A percentile compares a stretch with the other conserved stretches of the same genome.
These are phyloP conservation scores for Synanthedon formicaeformis DNA, from an alignment of 2,888 invertebrate species.

Conservation along the genomic window DNA sequence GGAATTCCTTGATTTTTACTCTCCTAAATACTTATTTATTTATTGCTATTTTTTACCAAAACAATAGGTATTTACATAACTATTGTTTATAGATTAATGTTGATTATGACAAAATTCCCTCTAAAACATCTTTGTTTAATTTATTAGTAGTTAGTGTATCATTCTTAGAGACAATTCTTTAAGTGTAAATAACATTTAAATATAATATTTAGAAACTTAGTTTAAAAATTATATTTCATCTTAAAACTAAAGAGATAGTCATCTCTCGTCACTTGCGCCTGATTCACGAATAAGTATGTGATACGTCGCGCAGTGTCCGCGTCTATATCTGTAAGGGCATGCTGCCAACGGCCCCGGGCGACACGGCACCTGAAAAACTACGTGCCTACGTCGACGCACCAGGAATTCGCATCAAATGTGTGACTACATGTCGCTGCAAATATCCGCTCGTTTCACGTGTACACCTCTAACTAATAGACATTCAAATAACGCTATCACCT, in stretches of 20 bases:
- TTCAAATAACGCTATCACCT: neutral
- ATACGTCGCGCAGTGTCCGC: slow-evolving; percentile 28
- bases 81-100: too few species aligned
- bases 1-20: too few species aligned
- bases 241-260: neutral
- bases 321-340: slow-evolving; percentile 62
- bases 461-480: neutral
- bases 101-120: too few species aligned
- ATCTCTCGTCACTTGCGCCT: neutral
- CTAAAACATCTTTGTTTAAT: too few species aligned
- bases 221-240: neutral
- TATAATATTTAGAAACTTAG: too few species aligned
- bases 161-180: too few species aligned
- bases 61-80: too few species aligned
- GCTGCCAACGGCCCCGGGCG: slow-evolving; percentile 45
- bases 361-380: slow-evolving; percentile 45
- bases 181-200: too few species aligned
- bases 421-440: slow-evolving; percentile 6
- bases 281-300: slow-evolving; percentile 16
- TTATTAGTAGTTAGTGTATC: too few species aligned
- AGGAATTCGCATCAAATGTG: slow-evolving; percentile 9
- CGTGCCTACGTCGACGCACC: slow-evolving; percentile 14
- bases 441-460: slow-evolving; percentile 2
- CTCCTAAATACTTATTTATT: too few species aligned
- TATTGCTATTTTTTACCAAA: too few species aligned